Evolutionary conservation across 2,888 invertebrate species (phyloP).

Genomic region (Cantharis flavilabris): DNA sequence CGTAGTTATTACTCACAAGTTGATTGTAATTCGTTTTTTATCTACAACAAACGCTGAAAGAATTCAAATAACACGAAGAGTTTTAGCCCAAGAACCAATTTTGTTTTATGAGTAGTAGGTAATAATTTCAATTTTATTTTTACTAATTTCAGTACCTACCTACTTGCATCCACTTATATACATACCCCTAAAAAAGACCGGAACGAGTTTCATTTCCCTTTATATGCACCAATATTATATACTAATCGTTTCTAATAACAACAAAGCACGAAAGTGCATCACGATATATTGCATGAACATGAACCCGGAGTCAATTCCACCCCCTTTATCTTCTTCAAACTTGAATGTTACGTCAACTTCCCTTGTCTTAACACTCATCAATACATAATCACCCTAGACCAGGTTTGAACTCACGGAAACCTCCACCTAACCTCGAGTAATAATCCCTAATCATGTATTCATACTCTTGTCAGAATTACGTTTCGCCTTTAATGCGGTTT

Average conservation of each 20-base stretch:
- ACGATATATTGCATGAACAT: conserved; percentile 28
- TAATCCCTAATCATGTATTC: conserved; percentile 28
- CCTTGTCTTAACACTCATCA: conserved; percentile 30
- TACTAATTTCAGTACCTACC: not conserved
- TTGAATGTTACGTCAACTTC: conserved; percentile 26
- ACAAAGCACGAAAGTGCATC: conserved; percentile 29
- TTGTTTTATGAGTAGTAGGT: not conserved
- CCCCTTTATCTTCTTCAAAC: conserved; percentile 13
- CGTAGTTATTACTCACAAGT: conserved; percentile 20
- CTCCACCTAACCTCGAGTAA: conserved; percentile 24
- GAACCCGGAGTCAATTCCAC: conserved; percentile 5
- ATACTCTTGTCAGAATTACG: conserved; percentile 23
- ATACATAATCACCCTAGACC: conserved; percentile 26
- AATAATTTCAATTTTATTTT: not conserved
- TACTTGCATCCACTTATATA: not conserved
- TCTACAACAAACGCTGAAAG: conserved; percentile 1
- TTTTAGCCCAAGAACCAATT: not conserved
- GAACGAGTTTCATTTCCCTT: conserved; percentile 16
- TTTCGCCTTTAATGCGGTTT: conserved; percentile 25
- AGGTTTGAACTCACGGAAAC: conserved; percentile 25
- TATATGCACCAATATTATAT: conserved; percentile 16
- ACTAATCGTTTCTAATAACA: conserved; percentile 21
- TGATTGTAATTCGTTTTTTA: conserved; percentile 10
- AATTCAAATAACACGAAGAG: conserved; percentile 1
- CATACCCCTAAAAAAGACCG: conserved; percentile 14